Base-by-base conservation (phyloP, 2,797 vertebrate genomes). In the Iguana delicatissima region DNA sequence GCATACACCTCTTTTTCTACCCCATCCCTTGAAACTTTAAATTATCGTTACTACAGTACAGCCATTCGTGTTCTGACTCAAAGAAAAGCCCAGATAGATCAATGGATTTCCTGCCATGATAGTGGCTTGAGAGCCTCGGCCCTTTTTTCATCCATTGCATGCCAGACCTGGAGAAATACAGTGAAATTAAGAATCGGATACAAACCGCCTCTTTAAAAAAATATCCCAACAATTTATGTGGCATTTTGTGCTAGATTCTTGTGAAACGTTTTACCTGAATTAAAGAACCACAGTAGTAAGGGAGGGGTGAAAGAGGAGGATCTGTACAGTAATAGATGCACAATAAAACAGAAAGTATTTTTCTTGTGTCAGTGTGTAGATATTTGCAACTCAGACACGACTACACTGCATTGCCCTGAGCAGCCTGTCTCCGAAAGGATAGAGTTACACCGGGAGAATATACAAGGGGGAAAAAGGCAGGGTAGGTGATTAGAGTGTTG, bases 81-180 rank as follows among this genome's bases (percentile, higher is more conserved):
- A 86, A 81, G 50, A 81, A 81, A 72, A 13, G 1, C 85, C 42
- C n/a, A 13, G 6, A 50, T 9, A 67, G n/a, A 87, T 69, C 20
- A 77, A 52, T 73, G 64, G 64, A 13, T 50, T 64, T 50, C 38
- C 76, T 84, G 24, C 50, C 69, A 26, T 7, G 62, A 73, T 3
- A 86, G 24, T 81, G 55, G 80, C 38, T 59, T 73, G 77, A 84
- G 18, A 69, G 52, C 29, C 38, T 80, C 14, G 42, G 9, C 10
- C 55, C 92, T 94, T 79, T 95, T 93, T 94, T 91, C 92, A 90
- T 0, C n/a, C 82, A 85, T 92, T 91, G 84, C 86, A 92, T 93
- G 94, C 87, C 92, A 92, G 94, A 95, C 22, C 64, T 6, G 46
- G 69, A 46, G 57, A 93, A 83, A 88, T 77, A 73, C 22, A 86